Base-by-base conservation (phyloP, 2,113 vertebrate species). In the Pachyramphus minor region DNA sequence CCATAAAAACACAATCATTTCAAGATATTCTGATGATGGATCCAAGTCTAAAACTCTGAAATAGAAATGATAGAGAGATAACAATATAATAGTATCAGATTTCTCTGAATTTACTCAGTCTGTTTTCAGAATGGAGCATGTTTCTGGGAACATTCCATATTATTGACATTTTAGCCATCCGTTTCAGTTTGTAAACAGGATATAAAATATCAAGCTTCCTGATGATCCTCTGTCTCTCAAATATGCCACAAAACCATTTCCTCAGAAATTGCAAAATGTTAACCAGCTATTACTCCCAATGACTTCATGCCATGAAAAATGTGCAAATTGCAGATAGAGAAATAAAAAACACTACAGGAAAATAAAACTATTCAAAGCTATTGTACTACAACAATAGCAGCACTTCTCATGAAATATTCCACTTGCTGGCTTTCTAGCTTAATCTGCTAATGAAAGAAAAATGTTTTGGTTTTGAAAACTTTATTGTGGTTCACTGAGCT, bases 221-320 rank as follows among this genome's bases (percentile, higher is more conserved):
- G 53, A 94, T 91, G 67, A 87, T 93, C 63, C 39, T 93, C 91
- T 88, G 91, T 96, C 63, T 93, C 76, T 80, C 62, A 67, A 90
- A 85, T 85, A 91, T 35, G 39, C 67, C 78, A 83, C 75, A 90
- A 90, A 80, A 58, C 50, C 72, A 85, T 76, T 93, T 89, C 55
- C 74, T 84, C 50, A 76, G 55, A 91, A 84, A 90, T 1, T 84
- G 69, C 33, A 68, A 85, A 87, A 75, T 8, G 35, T 91, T 93
- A 91, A 87, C 49, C 82, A 91, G 53, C 55, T 80, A 87, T 87
- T 83, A 75, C 20, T 89, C 66, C 69, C 35, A 37, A 72, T 68
- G 76, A 89, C 62, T 91, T 78, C 37, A 82, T 30, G 35, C 62
- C 78, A 73, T 5, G 35, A 88, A 84, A 95, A 93, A 76, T 66